phyloP scores from a whole-genome alignment of 2,888 invertebrate species.

The Andrena flavipes region DNA sequence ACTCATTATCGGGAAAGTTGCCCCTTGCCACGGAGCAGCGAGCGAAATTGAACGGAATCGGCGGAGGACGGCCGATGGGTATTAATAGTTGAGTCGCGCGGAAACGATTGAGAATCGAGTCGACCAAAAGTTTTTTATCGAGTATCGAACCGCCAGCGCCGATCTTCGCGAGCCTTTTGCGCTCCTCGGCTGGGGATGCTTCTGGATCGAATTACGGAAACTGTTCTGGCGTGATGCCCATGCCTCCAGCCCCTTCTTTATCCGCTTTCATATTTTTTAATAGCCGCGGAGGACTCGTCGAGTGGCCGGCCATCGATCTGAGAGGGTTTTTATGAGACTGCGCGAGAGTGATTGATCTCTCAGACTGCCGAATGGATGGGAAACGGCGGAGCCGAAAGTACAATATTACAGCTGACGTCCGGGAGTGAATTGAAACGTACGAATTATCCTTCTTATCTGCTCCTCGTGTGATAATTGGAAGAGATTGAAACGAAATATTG shows the following conservation, averaged over 20 bases:
- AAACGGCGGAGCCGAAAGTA: too few species aligned
- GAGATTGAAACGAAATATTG: neutral
- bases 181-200: conserved; percentile 64
- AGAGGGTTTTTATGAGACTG: too few species aligned
- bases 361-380: too few species aligned
- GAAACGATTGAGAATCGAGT: conserved; percentile 75
- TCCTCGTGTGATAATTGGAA: too few species aligned
- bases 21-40: conserved; percentile 24
- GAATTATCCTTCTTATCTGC: too few species aligned
- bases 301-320: too few species aligned
- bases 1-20: conserved; percentile 82
- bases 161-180: conserved; percentile 26
- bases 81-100: conserved; percentile 80
- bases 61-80: conserved; percentile 45
- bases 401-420: too few species aligned
- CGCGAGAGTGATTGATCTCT: too few species aligned
- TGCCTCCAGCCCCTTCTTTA: conserved; percentile 3
- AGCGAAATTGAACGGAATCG: conserved; percentile 55
- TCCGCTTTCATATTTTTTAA: conserved; percentile 48
- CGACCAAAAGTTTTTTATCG: conserved; percentile 75
- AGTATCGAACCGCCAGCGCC: conserved; percentile 58
- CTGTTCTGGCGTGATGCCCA: conserved; percentile 64
- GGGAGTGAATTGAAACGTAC: too few species aligned
- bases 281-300: neutral
- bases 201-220: conserved; percentile 77